phyloP scores from a whole-genome alignment of 2,797 vertebrate genomes.

The Pseudocheirus occidentalis region DNA sequence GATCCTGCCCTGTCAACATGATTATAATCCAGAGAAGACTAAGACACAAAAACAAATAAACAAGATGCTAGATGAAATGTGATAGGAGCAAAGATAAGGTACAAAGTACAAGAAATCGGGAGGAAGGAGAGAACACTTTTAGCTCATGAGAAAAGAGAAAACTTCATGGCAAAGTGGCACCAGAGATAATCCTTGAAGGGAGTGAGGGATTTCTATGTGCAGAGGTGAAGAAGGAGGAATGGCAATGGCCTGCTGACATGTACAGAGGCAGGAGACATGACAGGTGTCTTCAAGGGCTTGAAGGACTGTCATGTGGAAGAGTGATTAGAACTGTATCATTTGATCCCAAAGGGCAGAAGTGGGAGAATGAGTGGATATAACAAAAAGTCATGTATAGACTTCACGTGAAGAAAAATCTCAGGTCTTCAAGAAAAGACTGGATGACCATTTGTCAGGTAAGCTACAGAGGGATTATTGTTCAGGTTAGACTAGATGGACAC shows the following conservation, averaged over 20 bases:
- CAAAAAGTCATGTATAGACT: not conserved
- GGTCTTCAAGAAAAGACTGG: not conserved
- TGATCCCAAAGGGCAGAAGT: not conserved
- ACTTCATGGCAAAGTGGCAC: not conserved
- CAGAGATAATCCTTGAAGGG: not conserved
- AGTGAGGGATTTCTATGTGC: not conserved
- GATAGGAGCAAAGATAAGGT: not conserved
- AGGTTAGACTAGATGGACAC: not conserved
- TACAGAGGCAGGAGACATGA: not conserved
- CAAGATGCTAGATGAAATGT: not conserved
- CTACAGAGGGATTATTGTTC: not conserved
- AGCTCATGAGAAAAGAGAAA: not conserved
- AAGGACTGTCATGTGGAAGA: not conserved
- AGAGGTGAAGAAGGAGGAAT: not conserved
- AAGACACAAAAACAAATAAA: not conserved
- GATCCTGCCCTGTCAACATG: not conserved
- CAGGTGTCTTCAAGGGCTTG: not conserved
- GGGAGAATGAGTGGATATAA: too few relatives aligned
- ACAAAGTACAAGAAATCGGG: not conserved
- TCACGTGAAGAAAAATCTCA: not conserved
- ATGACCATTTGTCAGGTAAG: not conserved
- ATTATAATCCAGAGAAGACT: not conserved
- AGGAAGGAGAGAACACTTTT: not conserved
- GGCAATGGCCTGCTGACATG: not conserved
- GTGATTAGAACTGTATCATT: not conserved